Evolutionary conservation across 2,113 vertebrate species (phyloP), one percentile per base, ranked within the genome.

Genomic region (Marmota flaviventris): DNA sequence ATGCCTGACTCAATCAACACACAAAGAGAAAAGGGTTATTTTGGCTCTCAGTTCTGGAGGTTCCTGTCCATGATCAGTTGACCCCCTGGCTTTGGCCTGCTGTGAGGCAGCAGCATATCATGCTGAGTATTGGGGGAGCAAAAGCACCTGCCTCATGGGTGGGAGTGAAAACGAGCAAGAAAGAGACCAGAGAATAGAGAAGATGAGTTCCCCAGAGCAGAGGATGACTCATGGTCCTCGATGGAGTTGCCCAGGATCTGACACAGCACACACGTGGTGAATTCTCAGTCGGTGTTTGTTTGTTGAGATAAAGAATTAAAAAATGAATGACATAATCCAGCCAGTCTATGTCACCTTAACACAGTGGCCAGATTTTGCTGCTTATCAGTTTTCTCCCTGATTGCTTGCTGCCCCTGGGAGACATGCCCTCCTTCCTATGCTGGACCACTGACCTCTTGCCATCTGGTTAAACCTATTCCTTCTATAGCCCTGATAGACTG

Each of bases 251-350:
- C 69, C 45, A 56, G 29, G 2, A 92, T 48, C 48, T 56, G 88
- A 58, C 0, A 24, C 14, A 85, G 76, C 45, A 42, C 22, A 29
- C 22, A 22, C 53, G 11, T 6, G 17, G 27, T 39, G 27, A 56
- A 67, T 72, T 75, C 65, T 85, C 53, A 32, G 45, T 32, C n/a
- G 86, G 25, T 45, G 34, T 79, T 45, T 91, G 45, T 42, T 58
- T 91, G 45, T 42, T 34, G 67, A 92, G 29, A 65, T 45, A 91
- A 84, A 8, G 37, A 65, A 83, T 86, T 79, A 93, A 87, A 12
- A 67, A 63, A 75, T 8, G 1, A 61, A 94, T 39, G 69, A 24
- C 45, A 58, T 22, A 39, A 34, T 77, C 37, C 69, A 73, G 42
- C 3, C 63, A 56, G 37, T 4, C 48, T 83, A 12, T 67, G 84